phyloP scores from a whole-genome alignment of 1,140 invertebrate species.

The Ips nitidus region DNA sequence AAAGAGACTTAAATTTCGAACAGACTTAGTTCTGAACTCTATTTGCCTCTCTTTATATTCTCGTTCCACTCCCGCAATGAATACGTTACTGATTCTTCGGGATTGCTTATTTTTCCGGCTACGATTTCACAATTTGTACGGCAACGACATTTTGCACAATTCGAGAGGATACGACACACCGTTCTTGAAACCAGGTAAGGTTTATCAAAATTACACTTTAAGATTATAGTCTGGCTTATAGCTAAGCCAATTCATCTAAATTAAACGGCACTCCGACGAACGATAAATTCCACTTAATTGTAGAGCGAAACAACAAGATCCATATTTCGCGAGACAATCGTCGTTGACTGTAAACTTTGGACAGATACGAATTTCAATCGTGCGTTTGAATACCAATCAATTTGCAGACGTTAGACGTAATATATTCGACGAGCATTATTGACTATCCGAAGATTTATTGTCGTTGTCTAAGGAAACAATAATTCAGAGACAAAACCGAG shows the following conservation, averaged over 20 bases:
- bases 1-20: constrained; percentile 14
- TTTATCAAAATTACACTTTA: too few relatives aligned
- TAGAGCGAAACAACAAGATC: neutral
- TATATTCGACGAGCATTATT: constrained; percentile 15
- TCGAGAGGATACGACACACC: too few relatives aligned
- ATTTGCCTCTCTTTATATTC: constrained; percentile 3
- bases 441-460: constrained; percentile 17
- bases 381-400: constrained; percentile 8
- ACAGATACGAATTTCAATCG: neutral
- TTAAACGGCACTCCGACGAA: neutral
- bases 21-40: constrained; percentile 17
- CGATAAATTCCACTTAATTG: constrained; percentile 1
- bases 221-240: too few relatives aligned
- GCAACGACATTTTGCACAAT: too few relatives aligned
- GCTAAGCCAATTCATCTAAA: too few relatives aligned
- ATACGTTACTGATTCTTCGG: too few relatives aligned
- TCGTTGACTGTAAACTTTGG: constrained; percentile 7
- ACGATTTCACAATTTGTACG: too few relatives aligned
- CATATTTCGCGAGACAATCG: constrained; percentile 5
- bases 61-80: too few relatives aligned
- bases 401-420: constrained; percentile 11
- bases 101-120: too few relatives aligned
- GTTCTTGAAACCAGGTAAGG: too few relatives aligned
- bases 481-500: constrained; percentile 8
- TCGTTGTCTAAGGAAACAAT: constrained; percentile 7